Evolutionary conservation across 2,113 vertebrate species (phyloP).

Genomic region (Callipepla californica): DNA sequence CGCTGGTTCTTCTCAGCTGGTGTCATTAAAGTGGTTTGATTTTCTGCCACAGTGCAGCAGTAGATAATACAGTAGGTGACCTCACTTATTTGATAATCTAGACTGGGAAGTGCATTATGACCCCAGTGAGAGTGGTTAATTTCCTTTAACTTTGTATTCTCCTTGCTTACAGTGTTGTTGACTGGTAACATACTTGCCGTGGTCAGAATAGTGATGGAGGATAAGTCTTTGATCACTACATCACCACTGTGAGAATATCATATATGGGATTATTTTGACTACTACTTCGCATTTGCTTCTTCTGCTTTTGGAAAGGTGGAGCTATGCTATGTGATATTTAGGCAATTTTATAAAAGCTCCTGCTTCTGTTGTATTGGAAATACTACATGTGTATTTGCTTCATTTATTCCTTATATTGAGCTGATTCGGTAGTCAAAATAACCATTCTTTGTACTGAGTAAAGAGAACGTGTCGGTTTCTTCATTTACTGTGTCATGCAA

Average conservation of each 20-base stretch:
- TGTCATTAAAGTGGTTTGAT: neutral
- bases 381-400: neutral
- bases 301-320: neutral
- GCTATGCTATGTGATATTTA: neutral
- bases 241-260: neutral
- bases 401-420: neutral
- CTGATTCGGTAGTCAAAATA: neutral
- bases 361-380: neutral
- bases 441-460: neutral
- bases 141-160: neutral
- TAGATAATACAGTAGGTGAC: neutral
- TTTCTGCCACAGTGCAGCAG: neutral
- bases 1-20: neutral
- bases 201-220: neutral
- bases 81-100: neutral
- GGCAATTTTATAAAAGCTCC: neutral
- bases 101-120: neutral
- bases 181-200: neutral
- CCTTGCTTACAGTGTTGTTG: neutral
- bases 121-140: neutral
- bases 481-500: neutral
- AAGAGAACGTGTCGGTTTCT: neutral
- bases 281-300: neutral
- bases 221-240: neutral
- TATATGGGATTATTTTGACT: neutral